Conservation (phyloP, 2,113 vertebrate genomes). For the Catharus minimus region DNA sequence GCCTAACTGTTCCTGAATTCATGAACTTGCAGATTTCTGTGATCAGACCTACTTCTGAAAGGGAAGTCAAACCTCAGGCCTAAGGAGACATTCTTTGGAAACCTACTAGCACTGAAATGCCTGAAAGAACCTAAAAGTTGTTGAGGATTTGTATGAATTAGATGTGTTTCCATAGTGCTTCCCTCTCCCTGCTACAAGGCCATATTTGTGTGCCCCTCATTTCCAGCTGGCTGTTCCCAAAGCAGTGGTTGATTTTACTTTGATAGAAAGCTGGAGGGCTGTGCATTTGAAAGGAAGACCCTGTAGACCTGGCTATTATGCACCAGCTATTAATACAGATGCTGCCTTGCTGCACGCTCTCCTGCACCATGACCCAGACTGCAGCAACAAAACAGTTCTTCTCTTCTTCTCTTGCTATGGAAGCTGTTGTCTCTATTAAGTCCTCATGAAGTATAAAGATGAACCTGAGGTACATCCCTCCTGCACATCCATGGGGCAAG, state of each 20-base stretch:
- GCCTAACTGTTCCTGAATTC: neutral
- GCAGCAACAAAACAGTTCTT: neutral
- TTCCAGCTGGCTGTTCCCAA: neutral
- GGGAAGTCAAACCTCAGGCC: neutral
- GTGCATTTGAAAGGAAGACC: neutral
- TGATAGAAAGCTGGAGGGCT: neutral
- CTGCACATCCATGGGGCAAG: neutral
- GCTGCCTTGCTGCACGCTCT: neutral
- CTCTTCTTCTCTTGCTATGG: neutral
- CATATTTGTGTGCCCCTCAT: neutral
- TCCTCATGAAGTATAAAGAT: neutral
- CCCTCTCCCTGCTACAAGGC: neutral
- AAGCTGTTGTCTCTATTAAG: neutral
- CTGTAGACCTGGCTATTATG: neutral
- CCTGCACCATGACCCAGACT: neutral
- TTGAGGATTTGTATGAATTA: neutral
- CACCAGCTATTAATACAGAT: neutral
- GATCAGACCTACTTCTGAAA: neutral
- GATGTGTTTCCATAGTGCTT: neutral
- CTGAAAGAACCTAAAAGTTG: neutral
- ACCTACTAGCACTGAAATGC: neutral
- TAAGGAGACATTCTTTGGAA: neutral
- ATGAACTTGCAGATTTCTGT: neutral
- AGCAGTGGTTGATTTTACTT: neutral
- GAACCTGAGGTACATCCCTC: neutral